These are phyloP conservation scores for Pantherophis vulpinus DNA, from an alignment of 2,797 vertebrate species.

Conservation along the genomic window DNA sequence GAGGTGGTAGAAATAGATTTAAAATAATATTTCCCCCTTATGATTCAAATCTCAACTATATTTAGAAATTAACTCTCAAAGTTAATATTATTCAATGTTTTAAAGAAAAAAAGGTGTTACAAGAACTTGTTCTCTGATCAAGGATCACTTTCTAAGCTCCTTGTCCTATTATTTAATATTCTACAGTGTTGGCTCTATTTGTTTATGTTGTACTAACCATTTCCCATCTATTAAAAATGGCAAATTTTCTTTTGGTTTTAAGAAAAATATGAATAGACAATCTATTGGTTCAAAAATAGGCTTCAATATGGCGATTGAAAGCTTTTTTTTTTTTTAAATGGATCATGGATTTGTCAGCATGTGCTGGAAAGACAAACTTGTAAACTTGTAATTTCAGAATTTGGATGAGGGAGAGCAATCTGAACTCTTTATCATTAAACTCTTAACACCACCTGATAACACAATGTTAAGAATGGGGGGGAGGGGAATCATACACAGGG, in stretches of 20 bases:
- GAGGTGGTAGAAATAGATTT: neutral
- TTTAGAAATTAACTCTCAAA: neutral
- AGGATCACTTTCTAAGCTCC: neutral
- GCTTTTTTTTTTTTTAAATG: neutral
- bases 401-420: neutral
- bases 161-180: neutral
- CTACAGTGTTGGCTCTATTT: neutral
- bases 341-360: neutral
- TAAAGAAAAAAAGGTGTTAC: neutral
- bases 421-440: neutral
- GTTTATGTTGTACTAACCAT: neutral
- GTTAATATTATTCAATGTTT: neutral
- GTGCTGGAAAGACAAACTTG: neutral
- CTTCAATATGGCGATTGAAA: neutral
- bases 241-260: neutral
- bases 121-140: neutral
- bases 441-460: neutral
- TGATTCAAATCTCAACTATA: neutral
- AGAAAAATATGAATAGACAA: neutral
- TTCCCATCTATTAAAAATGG: neutral
- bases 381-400: neutral
- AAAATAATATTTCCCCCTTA: neutral
- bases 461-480: neutral
- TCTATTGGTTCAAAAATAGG: neutral
- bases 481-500: accelerated